Percentiles rank a stretch among this genome's conserved stretches.
phyloP scores from a whole-genome alignment of 2,113 vertebrate genomes.

The Triplophysa rosa region DNA sequence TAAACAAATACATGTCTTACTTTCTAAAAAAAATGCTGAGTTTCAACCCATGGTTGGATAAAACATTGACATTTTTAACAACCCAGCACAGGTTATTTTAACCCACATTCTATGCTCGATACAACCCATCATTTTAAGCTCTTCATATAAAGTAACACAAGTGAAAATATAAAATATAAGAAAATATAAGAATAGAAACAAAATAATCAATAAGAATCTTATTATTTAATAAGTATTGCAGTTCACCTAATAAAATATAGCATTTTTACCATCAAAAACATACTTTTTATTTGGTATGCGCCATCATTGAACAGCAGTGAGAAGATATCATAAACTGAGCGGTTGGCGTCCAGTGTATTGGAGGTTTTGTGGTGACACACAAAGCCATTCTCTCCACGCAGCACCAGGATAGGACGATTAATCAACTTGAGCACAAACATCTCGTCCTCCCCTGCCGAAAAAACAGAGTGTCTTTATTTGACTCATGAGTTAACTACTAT shows the following conservation, averaged over 20 bases:
- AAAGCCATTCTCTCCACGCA: slow-evolving; percentile 89
- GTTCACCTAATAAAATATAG: too few relatives aligned
- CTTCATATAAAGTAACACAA: too few relatives aligned
- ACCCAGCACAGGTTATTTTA: too few relatives aligned
- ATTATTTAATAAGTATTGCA: too few relatives aligned
- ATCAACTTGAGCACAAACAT: slow-evolving; percentile 91
- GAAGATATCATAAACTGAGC: slow-evolving; percentile 92
- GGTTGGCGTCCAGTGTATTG: slow-evolving; percentile 89
- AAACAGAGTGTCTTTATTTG: not conserved
- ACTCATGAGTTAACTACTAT: not conserved
- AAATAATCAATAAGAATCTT: not conserved
- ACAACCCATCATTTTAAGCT: too few relatives aligned
- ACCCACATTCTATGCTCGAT: too few relatives aligned
- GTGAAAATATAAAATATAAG: too few relatives aligned
- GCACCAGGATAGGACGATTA: slow-evolving; percentile 92
- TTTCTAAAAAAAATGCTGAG: too few relatives aligned
- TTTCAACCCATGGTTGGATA: too few relatives aligned
- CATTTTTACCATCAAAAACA: slow-evolving; percentile 42
- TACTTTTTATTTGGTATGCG: slow-evolving; percentile 92
- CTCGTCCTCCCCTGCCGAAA: slow-evolving; percentile 83
- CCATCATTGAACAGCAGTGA: slow-evolving; percentile 87
- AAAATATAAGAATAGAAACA: too few relatives aligned
- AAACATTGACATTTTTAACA: too few relatives aligned
- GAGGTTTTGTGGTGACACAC: slow-evolving; percentile 90
- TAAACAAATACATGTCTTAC: not conserved